These are phyloP conservation scores for Macroteleia sp. DNA, from an alignment of 2,888 invertebrate genomes.

Conservation along the genomic window DNA sequence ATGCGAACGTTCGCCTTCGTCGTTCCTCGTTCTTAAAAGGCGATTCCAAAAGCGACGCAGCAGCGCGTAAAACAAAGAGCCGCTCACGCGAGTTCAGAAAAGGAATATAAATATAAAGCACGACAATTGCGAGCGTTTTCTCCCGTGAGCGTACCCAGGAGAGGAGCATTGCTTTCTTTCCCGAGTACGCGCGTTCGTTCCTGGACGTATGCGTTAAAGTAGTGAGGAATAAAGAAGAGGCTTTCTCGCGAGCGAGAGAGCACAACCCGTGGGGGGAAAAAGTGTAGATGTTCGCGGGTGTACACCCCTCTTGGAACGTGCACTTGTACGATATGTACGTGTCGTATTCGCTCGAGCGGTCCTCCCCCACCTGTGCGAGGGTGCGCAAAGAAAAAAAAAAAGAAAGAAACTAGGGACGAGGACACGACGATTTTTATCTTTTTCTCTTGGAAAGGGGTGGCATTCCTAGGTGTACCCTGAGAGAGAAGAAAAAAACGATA, in stretches of 20 bases:
- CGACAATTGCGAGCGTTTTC: slow-evolving; percentile 59
- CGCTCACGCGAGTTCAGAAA: slow-evolving; percentile 33
- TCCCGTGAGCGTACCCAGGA: slow-evolving; percentile 30
- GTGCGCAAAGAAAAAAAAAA: too few species aligned
- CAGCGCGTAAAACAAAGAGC: slow-evolving; percentile 52
- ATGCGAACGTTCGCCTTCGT: neutral
- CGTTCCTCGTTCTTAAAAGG: slow-evolving; percentile 1
- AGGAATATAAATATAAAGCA: slow-evolving; percentile 45
- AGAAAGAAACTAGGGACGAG: too few species aligned
- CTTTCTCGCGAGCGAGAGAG: slow-evolving; percentile 22
- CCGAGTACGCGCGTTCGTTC: slow-evolving; percentile 21
- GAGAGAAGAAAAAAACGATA: slow-evolving; percentile 7
- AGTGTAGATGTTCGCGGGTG: neutral
- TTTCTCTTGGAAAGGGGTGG: too few species aligned
- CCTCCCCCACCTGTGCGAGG: slow-evolving; percentile 68
- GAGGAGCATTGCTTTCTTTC: slow-evolving; percentile 27
- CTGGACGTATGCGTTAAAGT: slow-evolving; percentile 6
- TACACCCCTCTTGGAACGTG: neutral
- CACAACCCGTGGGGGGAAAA: neutral
- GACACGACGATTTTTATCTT: too few species aligned
- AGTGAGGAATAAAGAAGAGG: slow-evolving; percentile 1
- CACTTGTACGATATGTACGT: slow-evolving; percentile 78
- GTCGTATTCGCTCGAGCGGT: slow-evolving; percentile 77
- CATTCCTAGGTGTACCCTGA: slow-evolving; percentile 15
- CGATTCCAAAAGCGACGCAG: slow-evolving; percentile 48